Evolutionary conservation across 2,888 invertebrate genomes (phyloP).

Genomic region (Brassicogethes aeneus): DNA sequence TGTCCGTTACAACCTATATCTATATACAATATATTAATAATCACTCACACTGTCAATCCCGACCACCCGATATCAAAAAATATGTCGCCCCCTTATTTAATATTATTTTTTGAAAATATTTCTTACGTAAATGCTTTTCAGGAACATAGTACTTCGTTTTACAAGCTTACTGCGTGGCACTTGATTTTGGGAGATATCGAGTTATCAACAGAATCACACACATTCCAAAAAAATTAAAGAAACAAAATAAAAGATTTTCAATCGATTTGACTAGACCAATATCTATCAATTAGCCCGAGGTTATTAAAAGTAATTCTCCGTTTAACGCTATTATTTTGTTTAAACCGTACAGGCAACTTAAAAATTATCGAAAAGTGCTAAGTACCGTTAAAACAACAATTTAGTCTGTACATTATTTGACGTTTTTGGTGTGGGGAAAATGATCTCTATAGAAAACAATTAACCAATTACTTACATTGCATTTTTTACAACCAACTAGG

Average conservation of each 20-base stretch:
- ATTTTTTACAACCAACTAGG: too few relatives aligned
- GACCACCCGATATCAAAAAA: slow-evolving; percentile 35
- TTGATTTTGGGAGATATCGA: slow-evolving; percentile 41
- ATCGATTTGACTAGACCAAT: slow-evolving; percentile 35
- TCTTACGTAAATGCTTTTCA: slow-evolving; percentile 41
- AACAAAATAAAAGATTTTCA: too few relatives aligned
- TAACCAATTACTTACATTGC: too few relatives aligned
- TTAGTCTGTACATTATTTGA: too few relatives aligned
- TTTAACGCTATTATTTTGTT: background rate
- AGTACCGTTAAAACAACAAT: too few relatives aligned
- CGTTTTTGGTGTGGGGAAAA: too few relatives aligned
- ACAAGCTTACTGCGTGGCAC: slow-evolving; percentile 34
- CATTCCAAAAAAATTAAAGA: slow-evolving; percentile 21
- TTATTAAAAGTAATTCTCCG: background rate
- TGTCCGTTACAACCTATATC: slow-evolving; percentile 28
- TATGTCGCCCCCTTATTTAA: slow-evolving; percentile 29
- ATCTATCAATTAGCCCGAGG: slow-evolving; percentile 30
- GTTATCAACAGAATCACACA: slow-evolving; percentile 25
- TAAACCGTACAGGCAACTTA: slow-evolving; percentile 23
- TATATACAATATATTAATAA: slow-evolving; percentile 24
- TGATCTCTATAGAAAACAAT: too few relatives aligned
- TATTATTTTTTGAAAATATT: slow-evolving; percentile 1
- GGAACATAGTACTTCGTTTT: slow-evolving; percentile 39
- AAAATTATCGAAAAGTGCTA: too few relatives aligned
- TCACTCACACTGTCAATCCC: slow-evolving; percentile 20